Evolutionary conservation across 2,888 invertebrate species (phyloP).

Genomic region (Cremastinae sp.): DNA sequence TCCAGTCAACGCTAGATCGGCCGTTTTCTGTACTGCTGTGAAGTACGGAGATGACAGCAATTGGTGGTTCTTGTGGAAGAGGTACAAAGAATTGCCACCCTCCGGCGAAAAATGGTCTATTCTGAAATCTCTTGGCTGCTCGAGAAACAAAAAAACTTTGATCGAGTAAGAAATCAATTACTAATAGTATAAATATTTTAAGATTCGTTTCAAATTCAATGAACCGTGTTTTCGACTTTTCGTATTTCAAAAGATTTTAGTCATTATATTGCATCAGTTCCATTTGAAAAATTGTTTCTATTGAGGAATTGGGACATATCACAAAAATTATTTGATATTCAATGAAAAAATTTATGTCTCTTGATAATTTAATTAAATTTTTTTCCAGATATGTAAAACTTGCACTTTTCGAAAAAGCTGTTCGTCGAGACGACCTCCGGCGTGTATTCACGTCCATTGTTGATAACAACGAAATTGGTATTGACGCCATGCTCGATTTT

Average conservation of each 20-base stretch:
- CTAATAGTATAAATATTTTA: background rate
- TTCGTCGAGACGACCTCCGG: constrained; percentile 77
- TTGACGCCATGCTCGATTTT: constrained; percentile 65
- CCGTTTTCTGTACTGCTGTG: constrained; percentile 89
- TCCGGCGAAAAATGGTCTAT: constrained; percentile 81
- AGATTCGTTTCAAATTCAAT: background rate
- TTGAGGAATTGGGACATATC: no score
- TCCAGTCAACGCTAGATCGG: constrained; percentile 84
- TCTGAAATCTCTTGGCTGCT: constrained; percentile 82
- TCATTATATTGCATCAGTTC: no score
- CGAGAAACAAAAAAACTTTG: constrained; percentile 77
- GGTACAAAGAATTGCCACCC: constrained; percentile 83
- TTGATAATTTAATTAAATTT: constrained; percentile 1
- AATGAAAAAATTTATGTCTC: no score
- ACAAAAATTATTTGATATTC: no score
- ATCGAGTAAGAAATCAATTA: constrained; percentile 59
- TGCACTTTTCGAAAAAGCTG: constrained; percentile 58
- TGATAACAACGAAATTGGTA: constrained; percentile 68
- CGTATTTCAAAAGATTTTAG: no score
- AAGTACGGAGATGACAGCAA: constrained; percentile 84
- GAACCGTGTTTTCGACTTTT: no score
- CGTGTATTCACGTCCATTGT: constrained; percentile 77
- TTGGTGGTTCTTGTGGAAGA: constrained; percentile 85
- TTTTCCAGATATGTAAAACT: constrained; percentile 62
- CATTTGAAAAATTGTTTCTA: background rate